A percentile compares a stretch with the other conserved stretches of the same genome.
These are phyloP conservation scores for Xestia rhomboidea DNA, from an alignment of 2,888 invertebrate genomes.

Conservation along the genomic window DNA sequence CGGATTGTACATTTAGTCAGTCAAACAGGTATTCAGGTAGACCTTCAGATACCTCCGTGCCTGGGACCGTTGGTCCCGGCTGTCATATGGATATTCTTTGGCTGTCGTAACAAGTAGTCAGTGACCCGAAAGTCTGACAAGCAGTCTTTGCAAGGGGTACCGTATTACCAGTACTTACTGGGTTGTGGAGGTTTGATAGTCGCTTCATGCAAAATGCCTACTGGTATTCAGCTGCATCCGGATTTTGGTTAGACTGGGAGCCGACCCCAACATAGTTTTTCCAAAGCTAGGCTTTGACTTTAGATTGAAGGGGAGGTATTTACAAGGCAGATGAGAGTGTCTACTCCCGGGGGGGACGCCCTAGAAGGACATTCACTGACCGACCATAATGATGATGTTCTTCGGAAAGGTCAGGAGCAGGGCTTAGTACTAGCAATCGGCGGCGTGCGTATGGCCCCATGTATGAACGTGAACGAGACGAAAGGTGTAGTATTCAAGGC, in stretches of 20 bases:
- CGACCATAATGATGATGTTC: neutral
- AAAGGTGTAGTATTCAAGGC: neutral
- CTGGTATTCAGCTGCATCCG: no score
- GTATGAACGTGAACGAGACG: neutral
- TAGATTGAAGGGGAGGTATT: neutral
- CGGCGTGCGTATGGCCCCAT: neutral
- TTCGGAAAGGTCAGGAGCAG: neutral
- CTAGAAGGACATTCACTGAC: neutral
- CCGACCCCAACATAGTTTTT: no score
- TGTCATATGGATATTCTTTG: no score
- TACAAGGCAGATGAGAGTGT: neutral
- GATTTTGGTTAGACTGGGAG: no score
- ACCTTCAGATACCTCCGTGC: neutral
- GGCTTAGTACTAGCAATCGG: neutral
- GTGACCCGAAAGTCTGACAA: no score
- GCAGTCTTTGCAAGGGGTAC: no score
- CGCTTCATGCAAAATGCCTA: no score
- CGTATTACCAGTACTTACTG: no score
- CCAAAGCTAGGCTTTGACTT: no score
- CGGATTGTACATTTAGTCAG: slow-evolving; percentile 19
- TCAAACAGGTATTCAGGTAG: neutral
- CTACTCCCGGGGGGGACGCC: neutral
- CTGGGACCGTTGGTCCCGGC: no score
- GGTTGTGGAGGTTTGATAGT: no score
- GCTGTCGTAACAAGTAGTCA: no score